Conservation (phyloP, 2,797 vertebrate genomes). For the Saxicola maurus region DNA sequence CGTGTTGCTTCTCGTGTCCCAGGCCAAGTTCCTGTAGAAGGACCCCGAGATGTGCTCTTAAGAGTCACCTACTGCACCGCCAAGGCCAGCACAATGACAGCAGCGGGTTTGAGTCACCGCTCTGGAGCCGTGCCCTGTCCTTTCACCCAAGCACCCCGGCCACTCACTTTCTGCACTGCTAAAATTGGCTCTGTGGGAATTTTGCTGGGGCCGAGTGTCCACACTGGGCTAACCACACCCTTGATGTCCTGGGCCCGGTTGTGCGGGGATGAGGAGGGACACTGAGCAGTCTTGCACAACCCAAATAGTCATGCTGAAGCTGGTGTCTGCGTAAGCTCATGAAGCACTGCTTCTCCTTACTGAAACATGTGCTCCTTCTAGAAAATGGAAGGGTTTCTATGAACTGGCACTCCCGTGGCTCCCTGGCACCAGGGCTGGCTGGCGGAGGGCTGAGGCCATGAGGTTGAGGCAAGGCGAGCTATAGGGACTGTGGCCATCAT, state of each 20-base stretch:
- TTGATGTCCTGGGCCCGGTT: accelerated
- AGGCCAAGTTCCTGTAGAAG: neutral
- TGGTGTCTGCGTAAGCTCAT: too few species aligned
- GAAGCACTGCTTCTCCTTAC: neutral
- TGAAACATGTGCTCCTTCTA: neutral
- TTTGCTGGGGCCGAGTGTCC: neutral
- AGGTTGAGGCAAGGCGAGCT: neutral
- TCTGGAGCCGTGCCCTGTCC: neutral
- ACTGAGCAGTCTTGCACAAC: neutral
- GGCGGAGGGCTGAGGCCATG: neutral
- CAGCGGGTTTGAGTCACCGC: neutral
- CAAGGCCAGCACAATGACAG: neutral
- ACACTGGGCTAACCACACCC: neutral
- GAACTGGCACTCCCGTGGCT: neutral
- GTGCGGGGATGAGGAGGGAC: neutral
- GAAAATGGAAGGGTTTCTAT: neutral
- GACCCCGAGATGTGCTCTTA: neutral
- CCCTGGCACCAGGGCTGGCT: accelerated
- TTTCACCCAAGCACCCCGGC: accelerated
- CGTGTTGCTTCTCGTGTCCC: neutral
- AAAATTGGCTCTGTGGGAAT: neutral
- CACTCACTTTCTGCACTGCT: neutral
- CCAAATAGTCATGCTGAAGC: neutral
- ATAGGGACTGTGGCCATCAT: accelerated
- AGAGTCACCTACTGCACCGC: neutral